Conservation (phyloP, 2,888 invertebrate species). For the Lissonota sp. region DNA sequence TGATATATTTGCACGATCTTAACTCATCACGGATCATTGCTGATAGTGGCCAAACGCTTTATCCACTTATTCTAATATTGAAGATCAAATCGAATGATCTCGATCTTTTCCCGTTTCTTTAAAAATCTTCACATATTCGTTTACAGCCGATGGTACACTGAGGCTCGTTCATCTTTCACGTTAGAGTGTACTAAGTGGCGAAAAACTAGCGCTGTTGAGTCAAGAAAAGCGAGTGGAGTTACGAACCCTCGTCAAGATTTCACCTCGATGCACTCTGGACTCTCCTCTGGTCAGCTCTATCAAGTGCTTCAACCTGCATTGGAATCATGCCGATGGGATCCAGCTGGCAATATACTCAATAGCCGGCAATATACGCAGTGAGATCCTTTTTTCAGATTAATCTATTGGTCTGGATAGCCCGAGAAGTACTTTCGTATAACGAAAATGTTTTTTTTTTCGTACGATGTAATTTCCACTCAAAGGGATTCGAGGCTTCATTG, state of each 20-base stretch:
- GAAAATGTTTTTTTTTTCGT: neutral
- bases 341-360: slow-evolving; percentile 16
- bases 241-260: slow-evolving; percentile 68
- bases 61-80: no score
- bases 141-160: neutral
- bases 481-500: neutral
- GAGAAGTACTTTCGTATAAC: slow-evolving; percentile 18
- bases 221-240: slow-evolving; percentile 17
- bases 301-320: slow-evolving; percentile 30
- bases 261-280: slow-evolving; percentile 67
- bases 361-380: slow-evolving; percentile 1
- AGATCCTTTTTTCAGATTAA: slow-evolving; percentile 27
- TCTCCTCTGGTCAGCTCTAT: slow-evolving; percentile 6
- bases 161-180: slow-evolving; percentile 32
- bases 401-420: slow-evolving; percentile 15
- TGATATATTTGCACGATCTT: no score
- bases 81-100: neutral
- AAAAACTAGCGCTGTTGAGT: slow-evolving; percentile 10
- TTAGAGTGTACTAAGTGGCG: slow-evolving; percentile 27
- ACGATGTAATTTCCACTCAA: neutral
- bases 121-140: neutral
- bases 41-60: no score
- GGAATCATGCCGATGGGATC: slow-evolving; percentile 24
- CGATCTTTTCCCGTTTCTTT: neutral
- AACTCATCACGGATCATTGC: no score